Percentiles rank a stretch among this genome's conserved stretches.
phyloP scores from a whole-genome alignment of 2,113 vertebrate genomes.

The Machaerirhynchus nigripectus region DNA sequence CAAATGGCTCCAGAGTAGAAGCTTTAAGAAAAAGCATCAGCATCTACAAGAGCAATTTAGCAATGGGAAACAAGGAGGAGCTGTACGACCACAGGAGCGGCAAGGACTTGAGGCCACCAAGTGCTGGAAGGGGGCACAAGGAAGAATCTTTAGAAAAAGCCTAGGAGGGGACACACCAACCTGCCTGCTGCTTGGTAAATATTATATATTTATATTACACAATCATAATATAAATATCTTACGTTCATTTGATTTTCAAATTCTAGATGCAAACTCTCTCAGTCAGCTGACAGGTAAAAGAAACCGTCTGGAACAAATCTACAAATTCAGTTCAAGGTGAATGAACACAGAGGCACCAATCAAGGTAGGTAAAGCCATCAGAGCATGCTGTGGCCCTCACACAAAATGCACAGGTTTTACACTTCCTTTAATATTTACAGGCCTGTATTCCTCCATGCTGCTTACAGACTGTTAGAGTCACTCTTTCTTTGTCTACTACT shows the following conservation, averaged over 20 bases:
- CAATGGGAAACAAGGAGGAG: background rate
- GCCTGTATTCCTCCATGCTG: background rate
- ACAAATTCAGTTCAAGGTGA: background rate
- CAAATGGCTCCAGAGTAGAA: background rate
- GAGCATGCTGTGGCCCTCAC: background rate
- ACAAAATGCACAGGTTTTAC: background rate
- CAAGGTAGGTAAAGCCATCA: background rate
- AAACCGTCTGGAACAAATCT: background rate
- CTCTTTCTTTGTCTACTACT: background rate
- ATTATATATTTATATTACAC: background rate
- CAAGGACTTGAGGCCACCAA: background rate
- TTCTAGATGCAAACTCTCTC: background rate
- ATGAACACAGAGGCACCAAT: background rate
- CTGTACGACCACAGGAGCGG: background rate
- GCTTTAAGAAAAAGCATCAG: background rate
- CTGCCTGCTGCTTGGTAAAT: background rate
- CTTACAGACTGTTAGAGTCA: background rate
- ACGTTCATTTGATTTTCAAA: background rate
- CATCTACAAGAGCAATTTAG: background rate
- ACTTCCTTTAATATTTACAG: background rate
- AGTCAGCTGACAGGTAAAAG: background rate
- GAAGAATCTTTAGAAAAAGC: constrained; percentile 18
- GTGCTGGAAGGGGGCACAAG: background rate
- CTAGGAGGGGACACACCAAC: background rate
- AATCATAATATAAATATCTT: background rate